Percentiles rank a stretch among this genome's conserved stretches.
These are phyloP conservation scores for Pammene fasciana DNA, from an alignment of 2,888 invertebrate species.

Conservation along the genomic window DNA sequence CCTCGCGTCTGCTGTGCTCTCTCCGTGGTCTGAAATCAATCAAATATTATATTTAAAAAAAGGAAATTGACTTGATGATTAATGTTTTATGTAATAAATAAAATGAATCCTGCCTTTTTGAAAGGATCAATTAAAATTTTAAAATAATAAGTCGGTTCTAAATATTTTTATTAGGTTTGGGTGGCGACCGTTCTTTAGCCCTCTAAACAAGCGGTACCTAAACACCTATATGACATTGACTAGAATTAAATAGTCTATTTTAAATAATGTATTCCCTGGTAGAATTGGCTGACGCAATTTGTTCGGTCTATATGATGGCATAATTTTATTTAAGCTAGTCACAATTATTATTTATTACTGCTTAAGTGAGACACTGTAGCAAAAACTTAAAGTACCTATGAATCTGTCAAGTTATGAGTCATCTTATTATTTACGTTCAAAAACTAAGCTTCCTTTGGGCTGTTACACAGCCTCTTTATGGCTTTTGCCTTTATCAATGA, in stretches of 20 bases:
- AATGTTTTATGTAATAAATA: too few relatives aligned
- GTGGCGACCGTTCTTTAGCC: too few relatives aligned
- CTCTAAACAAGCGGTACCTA: too few relatives aligned
- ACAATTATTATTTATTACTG: background rate
- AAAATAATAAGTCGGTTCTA: too few relatives aligned
- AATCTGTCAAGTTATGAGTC: constrained; percentile 10
- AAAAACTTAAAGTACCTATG: background rate
- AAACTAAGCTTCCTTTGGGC: background rate
- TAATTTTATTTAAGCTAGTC: background rate
- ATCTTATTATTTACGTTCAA: background rate
- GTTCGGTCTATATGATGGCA: background rate
- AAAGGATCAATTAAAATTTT: too few relatives aligned
- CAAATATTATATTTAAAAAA: constrained; percentile 19
- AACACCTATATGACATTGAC: too few relatives aligned
- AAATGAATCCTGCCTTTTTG: too few relatives aligned
- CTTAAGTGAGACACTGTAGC: background rate
- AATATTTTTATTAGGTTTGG: too few relatives aligned
- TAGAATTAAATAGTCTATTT: too few relatives aligned
- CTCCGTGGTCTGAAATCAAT: constrained; percentile 71
- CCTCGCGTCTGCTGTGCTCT: constrained; percentile 89
- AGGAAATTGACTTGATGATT: too few relatives aligned
- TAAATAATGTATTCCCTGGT: background rate
- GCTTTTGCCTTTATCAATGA: constrained; percentile 19
- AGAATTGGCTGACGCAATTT: too few relatives aligned
- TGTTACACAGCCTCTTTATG: constrained; percentile 15